phyloP scores from a whole-genome alignment of 1,140 invertebrate species.

The Helicoverpa armigera region DNA sequence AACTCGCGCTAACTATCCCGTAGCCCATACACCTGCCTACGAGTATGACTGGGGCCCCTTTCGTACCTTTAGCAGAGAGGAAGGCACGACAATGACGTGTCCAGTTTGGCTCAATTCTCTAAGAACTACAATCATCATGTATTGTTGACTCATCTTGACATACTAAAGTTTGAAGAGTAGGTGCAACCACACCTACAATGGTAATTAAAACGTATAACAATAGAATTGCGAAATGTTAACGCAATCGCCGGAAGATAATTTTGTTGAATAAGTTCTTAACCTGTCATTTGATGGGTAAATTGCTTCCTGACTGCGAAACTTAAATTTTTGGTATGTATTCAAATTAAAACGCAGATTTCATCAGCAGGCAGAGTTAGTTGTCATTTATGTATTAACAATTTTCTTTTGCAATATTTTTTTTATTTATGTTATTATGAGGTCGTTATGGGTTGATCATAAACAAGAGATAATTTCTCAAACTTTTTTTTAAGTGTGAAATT shows the following conservation, averaged over 20 bases:
- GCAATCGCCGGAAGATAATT: constrained; percentile 14
- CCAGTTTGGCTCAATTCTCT: too few species aligned
- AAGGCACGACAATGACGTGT: too few species aligned
- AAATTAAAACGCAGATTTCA: background rate
- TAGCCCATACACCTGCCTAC: too few species aligned
- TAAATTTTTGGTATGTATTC: background rate
- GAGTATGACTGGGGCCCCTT: too few species aligned
- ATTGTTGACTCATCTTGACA: constrained; percentile 35
- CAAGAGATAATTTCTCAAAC: background rate
- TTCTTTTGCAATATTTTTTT: too few species aligned
- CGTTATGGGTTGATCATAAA: too few species aligned
- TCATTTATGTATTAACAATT: too few species aligned
- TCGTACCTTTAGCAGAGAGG: too few species aligned
- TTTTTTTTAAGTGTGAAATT: constrained; percentile 4
- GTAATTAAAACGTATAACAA: constrained; percentile 13
- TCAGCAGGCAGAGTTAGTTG: too few species aligned
- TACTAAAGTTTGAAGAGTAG: background rate
- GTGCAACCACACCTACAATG: background rate
- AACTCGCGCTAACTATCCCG: too few species aligned
- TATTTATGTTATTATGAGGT: too few species aligned
- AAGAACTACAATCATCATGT: too few species aligned
- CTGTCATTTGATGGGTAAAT: background rate
- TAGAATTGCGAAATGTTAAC: constrained; percentile 11
- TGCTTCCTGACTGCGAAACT: background rate
- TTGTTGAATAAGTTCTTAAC: background rate